These are phyloP conservation scores for Hypsopygia costalis DNA, from an alignment of 2,888 invertebrate species.

Conservation along the genomic window DNA sequence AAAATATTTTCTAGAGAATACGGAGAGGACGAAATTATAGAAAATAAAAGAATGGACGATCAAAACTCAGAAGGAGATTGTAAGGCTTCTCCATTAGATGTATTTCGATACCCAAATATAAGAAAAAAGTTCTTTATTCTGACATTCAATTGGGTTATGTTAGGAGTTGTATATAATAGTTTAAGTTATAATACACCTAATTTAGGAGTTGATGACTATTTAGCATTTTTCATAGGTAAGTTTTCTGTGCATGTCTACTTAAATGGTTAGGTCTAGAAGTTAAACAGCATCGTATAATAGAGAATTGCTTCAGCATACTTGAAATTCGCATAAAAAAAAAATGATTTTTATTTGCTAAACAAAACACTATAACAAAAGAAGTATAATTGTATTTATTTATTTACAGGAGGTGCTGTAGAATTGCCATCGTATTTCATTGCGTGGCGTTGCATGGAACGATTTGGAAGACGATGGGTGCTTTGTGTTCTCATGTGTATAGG, in stretches of 20 bases:
- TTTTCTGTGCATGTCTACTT: too few species aligned
- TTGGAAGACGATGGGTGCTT: constrained; percentile 83
- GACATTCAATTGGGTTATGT: constrained; percentile 83
- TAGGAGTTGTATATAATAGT: constrained; percentile 85
- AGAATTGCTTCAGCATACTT: too few species aligned
- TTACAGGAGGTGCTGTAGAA: constrained; percentile 82
- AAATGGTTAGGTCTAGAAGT: too few species aligned
- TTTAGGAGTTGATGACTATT: constrained; percentile 84
- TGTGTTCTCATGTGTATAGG: constrained; percentile 83
- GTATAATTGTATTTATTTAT: too few species aligned
- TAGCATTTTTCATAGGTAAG: constrained; percentile 84
- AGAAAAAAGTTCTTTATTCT: constrained; percentile 83
- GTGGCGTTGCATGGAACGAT: constrained; percentile 83
- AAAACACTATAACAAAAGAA: too few species aligned
- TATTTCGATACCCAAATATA: constrained; percentile 83
- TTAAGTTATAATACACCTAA: constrained; percentile 84
- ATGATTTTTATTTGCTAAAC: too few species aligned
- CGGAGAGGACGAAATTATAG: constrained; percentile 43
- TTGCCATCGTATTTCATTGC: constrained; percentile 83
- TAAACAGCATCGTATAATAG: too few species aligned
- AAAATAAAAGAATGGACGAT: constrained; percentile 63
- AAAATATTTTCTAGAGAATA: constrained; percentile 53
- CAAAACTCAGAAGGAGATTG: constrained; percentile 68
- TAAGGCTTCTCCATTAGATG: constrained; percentile 81
- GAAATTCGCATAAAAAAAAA: too few species aligned